These are phyloP conservation scores for Aphrocallistes beatrix DNA, from an alignment of 37 sponge, comb jelly and placozoan genomes.

Conservation along the genomic window DNA sequence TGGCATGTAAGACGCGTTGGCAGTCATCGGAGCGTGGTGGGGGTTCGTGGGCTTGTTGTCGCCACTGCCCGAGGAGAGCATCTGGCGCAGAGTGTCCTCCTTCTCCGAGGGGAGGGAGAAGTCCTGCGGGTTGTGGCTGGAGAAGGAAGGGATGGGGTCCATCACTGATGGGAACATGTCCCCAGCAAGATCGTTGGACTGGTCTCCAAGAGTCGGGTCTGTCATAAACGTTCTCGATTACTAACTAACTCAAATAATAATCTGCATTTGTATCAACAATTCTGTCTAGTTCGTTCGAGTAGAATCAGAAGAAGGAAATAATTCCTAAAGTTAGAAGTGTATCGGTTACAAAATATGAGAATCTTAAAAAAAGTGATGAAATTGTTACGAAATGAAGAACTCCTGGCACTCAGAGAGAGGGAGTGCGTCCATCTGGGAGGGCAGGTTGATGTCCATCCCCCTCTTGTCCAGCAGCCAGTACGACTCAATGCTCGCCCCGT, in stretches of 20 bases:
- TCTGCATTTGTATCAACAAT: too few relatives aligned
- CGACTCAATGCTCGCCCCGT: slow-evolving; percentile 33
- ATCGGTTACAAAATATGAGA: too few relatives aligned
- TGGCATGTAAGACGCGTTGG: not conserved
- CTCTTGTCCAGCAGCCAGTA: slow-evolving; percentile 54
- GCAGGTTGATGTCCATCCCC: slow-evolving; percentile 27
- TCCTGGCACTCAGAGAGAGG: slow-evolving; percentile 46
- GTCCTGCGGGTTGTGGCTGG: not conserved
- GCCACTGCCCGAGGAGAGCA: not conserved
- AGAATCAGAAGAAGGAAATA: too few relatives aligned
- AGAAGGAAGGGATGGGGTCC: not conserved
- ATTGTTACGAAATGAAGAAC: not conserved
- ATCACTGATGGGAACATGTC: not conserved
- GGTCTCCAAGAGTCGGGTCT: not conserved
- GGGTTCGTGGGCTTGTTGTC: not conserved
- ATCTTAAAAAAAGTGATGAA: too few relatives aligned
- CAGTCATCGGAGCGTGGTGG: not conserved
- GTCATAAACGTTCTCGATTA: too few relatives aligned
- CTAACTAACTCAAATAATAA: too few relatives aligned
- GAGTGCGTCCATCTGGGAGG: slow-evolving; percentile 38
- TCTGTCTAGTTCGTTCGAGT: too few relatives aligned
- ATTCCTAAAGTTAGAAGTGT: too few relatives aligned
- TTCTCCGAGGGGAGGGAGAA: not conserved
- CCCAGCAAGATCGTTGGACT: not conserved
- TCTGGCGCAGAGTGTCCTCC: not conserved